phyloP scores from a whole-genome alignment of 2,113 vertebrate genomes.

The Excalfactoria chinensis region DNA sequence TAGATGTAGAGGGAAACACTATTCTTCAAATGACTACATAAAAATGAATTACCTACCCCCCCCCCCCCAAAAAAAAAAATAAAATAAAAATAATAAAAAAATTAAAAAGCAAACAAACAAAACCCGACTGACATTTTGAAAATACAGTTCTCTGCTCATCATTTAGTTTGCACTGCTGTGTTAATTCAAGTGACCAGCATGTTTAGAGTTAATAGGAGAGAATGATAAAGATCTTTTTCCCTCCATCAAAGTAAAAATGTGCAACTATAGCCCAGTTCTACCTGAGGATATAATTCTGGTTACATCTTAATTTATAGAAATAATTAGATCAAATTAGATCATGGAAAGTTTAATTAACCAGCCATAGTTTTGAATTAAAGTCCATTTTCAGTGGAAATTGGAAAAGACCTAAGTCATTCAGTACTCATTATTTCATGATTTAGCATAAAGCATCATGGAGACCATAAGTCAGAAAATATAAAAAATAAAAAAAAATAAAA shows the following conservation, averaged over 20 bases:
- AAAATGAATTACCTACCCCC: background rate
- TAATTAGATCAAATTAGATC: conserved; percentile 82
- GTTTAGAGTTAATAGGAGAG: conserved; percentile 14
- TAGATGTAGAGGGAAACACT: background rate
- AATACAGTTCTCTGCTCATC: background rate
- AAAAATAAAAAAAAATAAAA: background rate
- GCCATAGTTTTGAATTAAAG: conserved; percentile 82
- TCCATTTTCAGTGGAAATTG: conserved; percentile 82
- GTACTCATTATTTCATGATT: conserved; percentile 66
- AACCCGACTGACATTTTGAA: background rate
- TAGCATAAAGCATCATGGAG: conserved; percentile 31
- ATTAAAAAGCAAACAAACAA: background rate
- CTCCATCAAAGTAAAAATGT: conserved; percentile 56
- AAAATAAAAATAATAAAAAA: no score
- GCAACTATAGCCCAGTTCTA: conserved; percentile 68
- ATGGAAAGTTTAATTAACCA: conserved; percentile 81
- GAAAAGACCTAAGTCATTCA: conserved; percentile 73
- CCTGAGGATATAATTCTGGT: conserved; percentile 76
- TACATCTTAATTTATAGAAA: conserved; percentile 83
- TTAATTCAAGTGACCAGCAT: background rate
- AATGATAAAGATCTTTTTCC: background rate
- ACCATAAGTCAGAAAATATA: background rate
- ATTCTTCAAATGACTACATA: background rate
- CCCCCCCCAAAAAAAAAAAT: no score
- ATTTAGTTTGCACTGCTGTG: background rate